These are phyloP conservation scores for Aleiodes testaceus DNA, from an alignment of 2,888 invertebrate species.

Conservation along the genomic window DNA sequence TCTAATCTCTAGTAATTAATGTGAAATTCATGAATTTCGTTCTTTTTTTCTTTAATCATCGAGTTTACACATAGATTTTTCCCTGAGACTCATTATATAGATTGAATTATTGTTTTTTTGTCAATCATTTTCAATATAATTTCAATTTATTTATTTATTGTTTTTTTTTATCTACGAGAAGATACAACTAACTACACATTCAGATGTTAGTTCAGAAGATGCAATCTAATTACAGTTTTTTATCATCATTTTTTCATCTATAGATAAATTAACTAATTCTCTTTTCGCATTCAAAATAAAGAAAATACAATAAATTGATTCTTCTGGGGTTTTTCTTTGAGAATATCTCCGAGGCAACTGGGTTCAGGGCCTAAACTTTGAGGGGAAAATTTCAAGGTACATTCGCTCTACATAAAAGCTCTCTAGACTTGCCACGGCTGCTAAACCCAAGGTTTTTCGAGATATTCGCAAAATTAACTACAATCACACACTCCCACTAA, in stretches of 20 bases:
- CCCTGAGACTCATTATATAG: conserved; percentile 71
- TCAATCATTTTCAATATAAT: conserved; percentile 12
- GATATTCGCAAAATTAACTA: not conserved
- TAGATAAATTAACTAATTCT: not conserved
- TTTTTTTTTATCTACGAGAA: not conserved
- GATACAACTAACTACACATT: conserved; percentile 10
- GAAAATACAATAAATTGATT: not conserved
- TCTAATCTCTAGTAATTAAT: too few relatives aligned
- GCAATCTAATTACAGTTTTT: conserved; percentile 3
- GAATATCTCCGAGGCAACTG: not conserved
- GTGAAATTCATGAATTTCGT: conserved; percentile 25
- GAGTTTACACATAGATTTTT: conserved; percentile 65
- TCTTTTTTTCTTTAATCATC: conserved; percentile 45
- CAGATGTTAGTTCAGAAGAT: conserved; percentile 10
- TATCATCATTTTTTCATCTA: not conserved
- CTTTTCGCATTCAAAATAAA: not conserved
- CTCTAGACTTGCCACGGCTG: too few relatives aligned
- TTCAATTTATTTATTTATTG: not conserved
- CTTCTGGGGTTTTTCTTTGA: not conserved
- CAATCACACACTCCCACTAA: too few relatives aligned
- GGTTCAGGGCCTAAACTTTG: too few relatives aligned
- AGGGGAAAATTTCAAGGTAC: too few relatives aligned
- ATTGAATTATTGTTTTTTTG: conserved; percentile 55
- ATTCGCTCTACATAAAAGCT: too few relatives aligned
- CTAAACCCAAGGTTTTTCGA: too few relatives aligned